Evolutionary conservation across 2,113 vertebrate genomes (phyloP).

Genomic region (Sorex araneus): DNA sequence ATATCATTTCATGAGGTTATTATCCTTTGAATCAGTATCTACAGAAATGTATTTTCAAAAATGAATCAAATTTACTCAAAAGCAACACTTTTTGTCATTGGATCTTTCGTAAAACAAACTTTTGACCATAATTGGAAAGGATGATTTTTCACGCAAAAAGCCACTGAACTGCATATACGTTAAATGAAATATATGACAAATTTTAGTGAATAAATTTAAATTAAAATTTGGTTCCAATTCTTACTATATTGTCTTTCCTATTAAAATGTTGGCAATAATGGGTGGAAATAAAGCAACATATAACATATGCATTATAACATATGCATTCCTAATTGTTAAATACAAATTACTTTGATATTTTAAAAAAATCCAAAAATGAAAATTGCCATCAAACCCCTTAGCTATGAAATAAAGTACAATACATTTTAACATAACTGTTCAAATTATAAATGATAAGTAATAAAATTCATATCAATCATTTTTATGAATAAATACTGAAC

Average conservation of each 20-base stretch:
- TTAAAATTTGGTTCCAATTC: conserved; percentile 15
- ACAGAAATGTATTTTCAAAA: conserved; percentile 16
- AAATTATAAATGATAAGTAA: conserved; percentile 36
- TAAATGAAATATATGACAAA: conserved; percentile 36
- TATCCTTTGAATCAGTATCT: conserved; percentile 48
- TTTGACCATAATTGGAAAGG: background rate
- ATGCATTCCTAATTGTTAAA: conserved; percentile 12
- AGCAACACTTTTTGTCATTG: conserved; percentile 25
- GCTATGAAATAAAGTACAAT: background rate
- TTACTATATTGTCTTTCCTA: background rate
- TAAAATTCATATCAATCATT: background rate
- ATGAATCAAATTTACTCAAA: background rate
- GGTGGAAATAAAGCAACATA: background rate
- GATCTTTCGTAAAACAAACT: background rate
- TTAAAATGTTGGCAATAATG: background rate
- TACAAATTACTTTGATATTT: background rate
- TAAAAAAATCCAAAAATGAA: conserved; percentile 16
- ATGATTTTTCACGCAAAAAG: conserved; percentile 25
- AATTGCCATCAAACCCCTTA: background rate
- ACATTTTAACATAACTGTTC: conserved; percentile 32
- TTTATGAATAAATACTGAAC: conserved; percentile 5
- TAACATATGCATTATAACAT: conserved; percentile 22
- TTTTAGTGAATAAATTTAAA: background rate
- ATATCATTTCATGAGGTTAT: background rate
- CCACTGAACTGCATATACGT: background rate